Base-by-base conservation (phyloP, 2,888 invertebrate species). In the Andrena camellia region DNA sequence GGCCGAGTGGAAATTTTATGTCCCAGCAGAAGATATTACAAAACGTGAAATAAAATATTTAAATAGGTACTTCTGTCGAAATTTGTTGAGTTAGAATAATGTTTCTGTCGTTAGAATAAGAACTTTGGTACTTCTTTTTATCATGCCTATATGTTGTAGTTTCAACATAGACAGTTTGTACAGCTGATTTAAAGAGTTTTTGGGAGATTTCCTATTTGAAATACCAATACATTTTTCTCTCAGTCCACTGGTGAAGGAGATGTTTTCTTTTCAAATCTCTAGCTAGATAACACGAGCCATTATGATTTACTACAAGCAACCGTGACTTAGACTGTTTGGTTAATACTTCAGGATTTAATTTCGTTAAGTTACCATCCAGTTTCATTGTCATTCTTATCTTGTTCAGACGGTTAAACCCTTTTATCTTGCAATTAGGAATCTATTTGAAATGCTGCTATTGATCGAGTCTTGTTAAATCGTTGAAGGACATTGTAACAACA, bases 111-210 rank as follows among this genome's bases (percentile, higher is more conserved):
- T n/a, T n/a, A n/a, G n/a, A n/a, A n/a, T n/a, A n/a, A n/a, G n/a
- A n/a, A n/a, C n/a, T n/a, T n/a, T n/a, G 42, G 17, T 17, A 17
- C 17, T 17, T n/a, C n/a, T 42, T 17, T 42, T 42, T 42, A 42
- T 42, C 42, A 13, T 17, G 42, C 17, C 42, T 42, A 5, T 42
- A 42, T 42, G 42, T 42, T 42, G 42, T 42, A 17, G 17, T 42
- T 42, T 42, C 17, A 17, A 42, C 42, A 1, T 42, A 42, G 17
- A 17, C 42, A 42, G 13, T 60, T 74, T 82, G 57, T 35, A 69
- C 79, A 78, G 69, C 57, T 78, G 81, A 66, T 42, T 42, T 50
- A 50, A 78, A 52, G 57, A 52, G 59, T 68, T n/a, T 33, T 42
- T 2, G 26, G 29, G 7, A 8, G 23, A 20, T 2, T 10, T 8